Evolutionary conservation across 1,140 invertebrate genomes (phyloP).

Genomic region (Pachypsylla venusta): DNA sequence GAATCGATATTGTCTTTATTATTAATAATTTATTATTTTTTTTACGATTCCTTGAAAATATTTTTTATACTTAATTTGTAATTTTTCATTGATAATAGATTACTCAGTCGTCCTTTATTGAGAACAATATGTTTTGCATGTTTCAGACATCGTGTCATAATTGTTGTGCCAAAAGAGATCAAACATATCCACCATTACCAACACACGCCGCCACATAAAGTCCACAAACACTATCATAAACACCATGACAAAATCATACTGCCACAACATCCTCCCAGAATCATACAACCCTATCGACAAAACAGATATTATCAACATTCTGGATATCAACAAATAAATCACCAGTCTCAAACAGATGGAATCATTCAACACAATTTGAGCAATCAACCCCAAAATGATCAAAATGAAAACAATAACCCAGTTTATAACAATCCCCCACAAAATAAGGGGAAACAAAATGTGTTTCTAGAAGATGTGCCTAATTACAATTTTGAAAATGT

Average conservation of each 20-base stretch:
- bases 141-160: background rate
- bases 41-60: no score
- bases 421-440: background rate
- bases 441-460: no score
- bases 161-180: conserved; percentile 2
- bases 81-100: no score
- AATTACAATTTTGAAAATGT: no score
- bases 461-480: no score
- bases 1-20: no score
- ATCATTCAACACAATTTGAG: background rate
- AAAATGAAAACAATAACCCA: background rate
- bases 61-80: no score
- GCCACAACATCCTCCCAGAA: background rate
- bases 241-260: background rate
- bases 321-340: no score
- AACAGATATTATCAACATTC: no score
- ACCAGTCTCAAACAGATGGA: background rate
- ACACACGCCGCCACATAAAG: background rate
- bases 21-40: no score
- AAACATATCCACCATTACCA: conserved; percentile 1
- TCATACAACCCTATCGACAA: background rate
- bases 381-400: background rate
- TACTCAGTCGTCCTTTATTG: no score
- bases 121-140: no score
- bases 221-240: background rate